A percentile compares a stretch with the other conserved stretches of the same genome.
These are phyloP conservation scores for Rhinatrema bivittatum DNA, from an alignment of 2,797 vertebrate species.

Conservation along the genomic window DNA sequence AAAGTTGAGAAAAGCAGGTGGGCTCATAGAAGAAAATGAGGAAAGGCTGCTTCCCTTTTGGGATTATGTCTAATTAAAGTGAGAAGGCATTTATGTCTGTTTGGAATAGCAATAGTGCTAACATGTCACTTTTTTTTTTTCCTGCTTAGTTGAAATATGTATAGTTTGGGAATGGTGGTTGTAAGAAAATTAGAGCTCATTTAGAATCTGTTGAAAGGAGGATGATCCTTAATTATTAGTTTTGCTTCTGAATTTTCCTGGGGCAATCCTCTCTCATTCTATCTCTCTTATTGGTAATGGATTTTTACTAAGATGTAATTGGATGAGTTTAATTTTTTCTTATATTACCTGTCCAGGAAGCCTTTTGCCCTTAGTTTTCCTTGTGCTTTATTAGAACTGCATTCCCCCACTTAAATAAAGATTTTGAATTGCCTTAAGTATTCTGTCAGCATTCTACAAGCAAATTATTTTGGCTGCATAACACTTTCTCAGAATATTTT, in stretches of 20 bases:
- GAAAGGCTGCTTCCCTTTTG: slow-evolving; percentile 66
- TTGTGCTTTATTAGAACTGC: slow-evolving; percentile 95
- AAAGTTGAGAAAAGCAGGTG: slow-evolving; percentile 67
- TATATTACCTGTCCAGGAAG: slow-evolving; percentile 95
- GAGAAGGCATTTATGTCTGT: slow-evolving; percentile 71
- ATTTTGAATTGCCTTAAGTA: slow-evolving; percentile 66
- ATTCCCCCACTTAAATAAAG: slow-evolving; percentile 91
- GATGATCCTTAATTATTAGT: slow-evolving; percentile 89
- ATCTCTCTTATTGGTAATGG: slow-evolving; percentile 93
- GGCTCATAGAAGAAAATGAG: slow-evolving; percentile 61
- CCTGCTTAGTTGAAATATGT: slow-evolving; percentile 78
- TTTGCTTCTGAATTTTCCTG: slow-evolving; percentile 90
- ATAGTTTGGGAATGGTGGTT: slow-evolving; percentile 72
- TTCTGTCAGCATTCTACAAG: slow-evolving; percentile 71
- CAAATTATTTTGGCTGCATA: slow-evolving; percentile 57
- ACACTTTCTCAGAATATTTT: slow-evolving; percentile 50
- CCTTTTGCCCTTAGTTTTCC: slow-evolving; percentile 82
- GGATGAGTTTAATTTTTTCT: slow-evolving; percentile 99
- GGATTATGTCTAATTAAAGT: slow-evolving; percentile 77
- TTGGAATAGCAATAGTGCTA: slow-evolving; percentile 77
- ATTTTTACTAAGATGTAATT: slow-evolving; percentile 97
- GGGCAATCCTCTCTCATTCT: slow-evolving; percentile 85
- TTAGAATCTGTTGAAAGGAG: slow-evolving; percentile 76
- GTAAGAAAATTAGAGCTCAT: slow-evolving; percentile 77
- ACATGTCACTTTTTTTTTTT: slow-evolving; percentile 72